Evolutionary conservation across 1,140 invertebrate genomes (phyloP), one percentile per base, ranked within the genome.

Genomic region (Maconellicoccus hirsutus): DNA sequence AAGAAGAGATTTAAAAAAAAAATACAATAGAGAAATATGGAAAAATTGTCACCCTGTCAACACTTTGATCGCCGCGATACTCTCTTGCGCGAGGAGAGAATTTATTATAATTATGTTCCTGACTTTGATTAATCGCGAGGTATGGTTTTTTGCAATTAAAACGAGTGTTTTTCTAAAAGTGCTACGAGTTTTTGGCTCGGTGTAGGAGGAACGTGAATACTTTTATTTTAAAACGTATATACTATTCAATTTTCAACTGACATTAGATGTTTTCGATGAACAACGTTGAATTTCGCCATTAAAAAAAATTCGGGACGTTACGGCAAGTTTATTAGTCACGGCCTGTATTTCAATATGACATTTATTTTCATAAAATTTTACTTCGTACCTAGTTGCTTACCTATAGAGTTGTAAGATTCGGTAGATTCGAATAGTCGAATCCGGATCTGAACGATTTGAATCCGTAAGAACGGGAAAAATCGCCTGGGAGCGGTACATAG

Each of bases 141-240:
- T 66, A 66, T 26, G 61, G 22, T 66, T 66, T 66, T 66, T 66
- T 26, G 61, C 61, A 23, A 66, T 26, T 66, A 66, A 66, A 66
- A 66, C 61, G 61, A 66, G 22, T 26, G 25, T 66, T 66, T 23
- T 66, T 66, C 61, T 66, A 66, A 66, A 66, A 66, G 8, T 66
- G 25, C 25, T 25, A 4, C 61, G 2, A 66, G 10, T 66, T 66
- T 66, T 66, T 66, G 61, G 61, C 61, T 66, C 61, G 4, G 10
- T 52, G 42, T 52, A 52, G 42, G 42, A 52, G 42, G 42, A 8
- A 52, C 42, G 42, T 16, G 16, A 52, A 52, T 16, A 52, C 42
- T 19, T 52, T 16, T 52, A 19, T 52, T 52, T 52, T 19, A 52
- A 52, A 52, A 52, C 42, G 29, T 33, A 33, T 33, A 52, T 52